These are phyloP conservation scores for Cotesia congregata DNA, from an alignment of 2,888 invertebrate genomes.

Conservation along the genomic window DNA sequence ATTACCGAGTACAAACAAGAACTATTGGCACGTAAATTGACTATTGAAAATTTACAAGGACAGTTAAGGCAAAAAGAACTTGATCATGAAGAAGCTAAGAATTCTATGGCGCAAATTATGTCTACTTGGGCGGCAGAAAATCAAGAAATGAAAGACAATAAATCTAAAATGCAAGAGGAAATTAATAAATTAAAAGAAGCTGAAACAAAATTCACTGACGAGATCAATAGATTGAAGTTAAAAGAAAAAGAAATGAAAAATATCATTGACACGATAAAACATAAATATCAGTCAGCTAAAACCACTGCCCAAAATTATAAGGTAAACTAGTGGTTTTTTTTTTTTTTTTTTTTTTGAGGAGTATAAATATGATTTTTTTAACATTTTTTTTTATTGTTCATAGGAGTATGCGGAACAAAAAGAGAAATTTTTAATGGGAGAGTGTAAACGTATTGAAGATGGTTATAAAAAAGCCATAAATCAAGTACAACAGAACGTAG, in stretches of 20 bases:
- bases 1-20: conserved; percentile 58
- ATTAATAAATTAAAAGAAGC: conserved; percentile 71
- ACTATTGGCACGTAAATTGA: conserved; percentile 55
- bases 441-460: conserved; percentile 77
- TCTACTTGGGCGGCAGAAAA: conserved; percentile 62
- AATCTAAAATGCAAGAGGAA: conserved; percentile 70
- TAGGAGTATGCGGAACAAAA: conserved; percentile 77
- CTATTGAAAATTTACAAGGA: conserved; percentile 71
- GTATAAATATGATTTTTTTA: conserved; percentile 1
- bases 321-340: conserved; percentile 64
- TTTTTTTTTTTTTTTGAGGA: conserved; percentile 12
- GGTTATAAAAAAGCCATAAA: conserved; percentile 75
- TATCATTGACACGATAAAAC: conserved; percentile 64
- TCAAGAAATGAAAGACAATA: conserved; percentile 60
- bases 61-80: conserved; percentile 73
- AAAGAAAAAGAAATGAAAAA: conserved; percentile 56
- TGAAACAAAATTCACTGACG: conserved; percentile 71
- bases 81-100: conserved; percentile 71
- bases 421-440: conserved; percentile 76
- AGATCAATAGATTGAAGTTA: conserved; percentile 69
- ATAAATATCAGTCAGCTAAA: conserved; percentile 77
- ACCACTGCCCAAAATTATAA: conserved; percentile 77
- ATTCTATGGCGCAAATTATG: conserved; percentile 69
- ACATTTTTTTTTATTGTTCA: conserved; percentile 45
- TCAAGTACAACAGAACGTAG: conserved; percentile 73